Conservation (phyloP, 2,113 vertebrate species). For the Mungos mungo region DNA sequence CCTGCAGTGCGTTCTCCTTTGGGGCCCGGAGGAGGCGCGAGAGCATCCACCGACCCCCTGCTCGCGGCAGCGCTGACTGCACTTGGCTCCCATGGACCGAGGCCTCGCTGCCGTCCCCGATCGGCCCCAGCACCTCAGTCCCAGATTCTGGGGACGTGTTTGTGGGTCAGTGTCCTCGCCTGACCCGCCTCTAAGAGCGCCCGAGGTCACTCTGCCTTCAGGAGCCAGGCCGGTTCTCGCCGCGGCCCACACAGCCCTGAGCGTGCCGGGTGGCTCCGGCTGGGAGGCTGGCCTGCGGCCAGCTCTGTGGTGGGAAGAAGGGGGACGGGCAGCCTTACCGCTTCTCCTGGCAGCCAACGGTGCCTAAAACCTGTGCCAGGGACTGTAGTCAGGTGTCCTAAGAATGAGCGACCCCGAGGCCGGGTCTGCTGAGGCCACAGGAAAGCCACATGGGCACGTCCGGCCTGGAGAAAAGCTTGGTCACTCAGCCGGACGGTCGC, state of each 20-base stretch:
- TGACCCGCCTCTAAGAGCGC: rapidly evolving
- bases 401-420: not conserved
- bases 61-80: not conserved
- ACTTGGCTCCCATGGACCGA: rapidly evolving
- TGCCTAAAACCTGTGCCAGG: not conserved
- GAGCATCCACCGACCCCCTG: rapidly evolving
- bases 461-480: not conserved
- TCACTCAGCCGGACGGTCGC: not conserved
- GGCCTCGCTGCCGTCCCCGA: rapidly evolving
- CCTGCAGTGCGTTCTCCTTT: not conserved
- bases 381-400: not conserved
- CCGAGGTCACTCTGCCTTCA: not conserved
- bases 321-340: rapidly evolving
- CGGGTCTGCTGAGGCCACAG: not conserved
- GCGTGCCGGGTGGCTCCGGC: rapidly evolving
- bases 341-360: not conserved
- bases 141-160: rapidly evolving
- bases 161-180: not conserved
- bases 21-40: not conserved
- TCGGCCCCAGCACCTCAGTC: rapidly evolving
- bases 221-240: not conserved
- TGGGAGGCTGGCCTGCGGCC: not conserved
- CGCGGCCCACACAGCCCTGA: rapidly evolving
- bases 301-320: no score
- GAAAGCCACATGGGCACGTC: rapidly evolving